These are phyloP conservation scores for Caenorhabditis sp. DNA, from an alignment of 2,888 invertebrate species.

Conservation along the genomic window DNA sequence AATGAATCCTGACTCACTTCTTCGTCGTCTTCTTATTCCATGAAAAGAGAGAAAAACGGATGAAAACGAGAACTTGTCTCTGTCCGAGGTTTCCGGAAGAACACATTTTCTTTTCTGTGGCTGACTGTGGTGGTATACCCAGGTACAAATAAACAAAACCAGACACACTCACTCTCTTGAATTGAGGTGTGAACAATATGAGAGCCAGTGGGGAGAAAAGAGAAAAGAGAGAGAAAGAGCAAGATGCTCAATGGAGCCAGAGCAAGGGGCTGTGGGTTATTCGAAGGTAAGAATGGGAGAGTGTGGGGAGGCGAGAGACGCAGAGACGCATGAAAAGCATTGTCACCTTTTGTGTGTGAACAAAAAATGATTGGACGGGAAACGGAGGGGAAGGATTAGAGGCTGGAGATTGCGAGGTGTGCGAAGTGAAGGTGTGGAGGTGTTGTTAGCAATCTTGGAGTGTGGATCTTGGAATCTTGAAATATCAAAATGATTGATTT, in stretches of 20 bases:
- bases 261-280: background rate
- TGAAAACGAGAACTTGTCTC: slow-evolving; percentile 15
- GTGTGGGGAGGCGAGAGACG: slow-evolving; percentile 10
- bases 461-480: no score
- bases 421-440: background rate
- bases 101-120: background rate
- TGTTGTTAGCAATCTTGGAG: no score
- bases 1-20: slow-evolving; percentile 21
- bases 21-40: slow-evolving; percentile 13
- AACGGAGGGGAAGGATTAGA: slow-evolving; percentile 24
- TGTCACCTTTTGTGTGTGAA: slow-evolving; percentile 15
- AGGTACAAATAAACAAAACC: slow-evolving; percentile 44
- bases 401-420: background rate
- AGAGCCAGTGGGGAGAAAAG: slow-evolving; percentile 8
- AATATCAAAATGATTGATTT: no score
- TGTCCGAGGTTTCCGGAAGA: slow-evolving; percentile 42
- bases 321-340: slow-evolving; percentile 36
- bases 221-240: slow-evolving; percentile 35
- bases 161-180: background rate
- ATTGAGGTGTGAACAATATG: slow-evolving; percentile 55
- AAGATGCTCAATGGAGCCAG: slow-evolving; percentile 12
- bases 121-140: background rate
- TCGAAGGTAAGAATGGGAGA: slow-evolving; percentile 20
- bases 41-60: slow-evolving; percentile 7
- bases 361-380: slow-evolving; percentile 37